Percentiles rank a stretch among this genome's conserved stretches.
Conservation (phyloP, 1,140 invertebrate genomes). For the Oncopodura yosiiana region DNA sequence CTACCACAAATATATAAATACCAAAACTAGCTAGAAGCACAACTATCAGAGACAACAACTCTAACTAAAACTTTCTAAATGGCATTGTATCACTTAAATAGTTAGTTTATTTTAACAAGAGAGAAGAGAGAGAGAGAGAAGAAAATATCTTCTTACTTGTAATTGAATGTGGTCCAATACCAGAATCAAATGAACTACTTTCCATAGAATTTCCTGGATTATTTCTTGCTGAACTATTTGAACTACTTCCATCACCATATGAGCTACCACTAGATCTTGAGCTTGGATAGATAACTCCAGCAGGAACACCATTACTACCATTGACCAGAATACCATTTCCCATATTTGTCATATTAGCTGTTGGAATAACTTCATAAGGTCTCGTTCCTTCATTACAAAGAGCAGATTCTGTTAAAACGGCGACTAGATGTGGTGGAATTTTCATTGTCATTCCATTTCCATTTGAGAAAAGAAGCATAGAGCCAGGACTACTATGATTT, state of each 20-base stretch:
- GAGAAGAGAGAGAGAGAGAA: not conserved
- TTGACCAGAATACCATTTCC: slow-evolving; percentile 21
- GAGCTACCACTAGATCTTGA: slow-evolving; percentile 32
- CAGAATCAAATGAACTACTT: slow-evolving; percentile 34
- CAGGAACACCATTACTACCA: slow-evolving; percentile 4
- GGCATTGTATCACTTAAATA: no score
- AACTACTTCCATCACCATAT: slow-evolving; percentile 29
- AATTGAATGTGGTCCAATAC: slow-evolving; percentile 34
- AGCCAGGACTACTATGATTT: slow-evolving; percentile 17
- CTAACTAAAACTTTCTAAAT: no score
- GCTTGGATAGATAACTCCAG: slow-evolving; percentile 28
- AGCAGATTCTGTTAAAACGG: slow-evolving; percentile 33
- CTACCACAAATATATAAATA: no score
- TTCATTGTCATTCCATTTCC: slow-evolving; percentile 35
- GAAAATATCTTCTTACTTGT: slow-evolving; percentile 28
- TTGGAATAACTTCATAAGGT: slow-evolving; percentile 34
- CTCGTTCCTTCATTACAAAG: slow-evolving; percentile 25
- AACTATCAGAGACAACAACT: no score
- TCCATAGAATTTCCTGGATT: slow-evolving; percentile 32
- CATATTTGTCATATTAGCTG: not conserved
- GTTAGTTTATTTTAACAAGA: no score
- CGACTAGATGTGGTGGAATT: slow-evolving; percentile 34
- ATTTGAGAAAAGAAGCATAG: slow-evolving; percentile 31
- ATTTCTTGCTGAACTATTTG: slow-evolving; percentile 25
- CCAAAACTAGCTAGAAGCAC: no score